A percentile compares a stretch with the other conserved stretches of the same genome.
Conservation (phyloP, 1,140 invertebrate species). For the Carposina sasakii region DNA sequence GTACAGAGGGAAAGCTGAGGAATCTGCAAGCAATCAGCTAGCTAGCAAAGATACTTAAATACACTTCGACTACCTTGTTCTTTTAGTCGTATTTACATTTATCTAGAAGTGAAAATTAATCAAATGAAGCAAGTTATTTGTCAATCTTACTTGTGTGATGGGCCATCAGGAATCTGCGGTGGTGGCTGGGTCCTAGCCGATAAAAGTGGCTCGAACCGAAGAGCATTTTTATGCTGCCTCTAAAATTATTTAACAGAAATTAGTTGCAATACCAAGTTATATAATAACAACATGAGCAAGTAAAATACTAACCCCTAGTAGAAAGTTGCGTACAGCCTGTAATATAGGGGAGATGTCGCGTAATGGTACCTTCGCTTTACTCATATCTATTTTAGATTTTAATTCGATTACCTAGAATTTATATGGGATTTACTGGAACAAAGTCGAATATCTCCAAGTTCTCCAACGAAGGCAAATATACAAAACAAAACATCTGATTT, state of each 20-base stretch:
- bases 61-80: too few species aligned
- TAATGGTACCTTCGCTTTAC: slow-evolving; percentile 39
- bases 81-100: too few species aligned
- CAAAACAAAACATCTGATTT: neutral
- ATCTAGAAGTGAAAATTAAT: too few species aligned
- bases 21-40: too few species aligned
- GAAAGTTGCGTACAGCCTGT: slow-evolving; percentile 74
- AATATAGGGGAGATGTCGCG: slow-evolving; percentile 76
- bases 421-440: neutral
- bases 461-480: neutral
- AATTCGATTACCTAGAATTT: too few species aligned
- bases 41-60: too few species aligned
- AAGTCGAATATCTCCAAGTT: neutral
- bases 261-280: slow-evolving; percentile 32
- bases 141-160: slow-evolving; percentile 74
- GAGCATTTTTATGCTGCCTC: slow-evolving; percentile 75
- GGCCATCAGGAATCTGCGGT: slow-evolving; percentile 83
- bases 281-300: slow-evolving; percentile 38
- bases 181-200: slow-evolving; percentile 82
- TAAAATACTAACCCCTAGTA: slow-evolving; percentile 73
- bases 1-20: too few species aligned
- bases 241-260: slow-evolving; percentile 36
- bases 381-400: slow-evolving; percentile 38
- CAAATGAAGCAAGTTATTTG: neutral
- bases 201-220: slow-evolving; percentile 77